Base-by-base conservation (phyloP, 2,797 vertebrate genomes). In the Aldrovandia affinis region DNA sequence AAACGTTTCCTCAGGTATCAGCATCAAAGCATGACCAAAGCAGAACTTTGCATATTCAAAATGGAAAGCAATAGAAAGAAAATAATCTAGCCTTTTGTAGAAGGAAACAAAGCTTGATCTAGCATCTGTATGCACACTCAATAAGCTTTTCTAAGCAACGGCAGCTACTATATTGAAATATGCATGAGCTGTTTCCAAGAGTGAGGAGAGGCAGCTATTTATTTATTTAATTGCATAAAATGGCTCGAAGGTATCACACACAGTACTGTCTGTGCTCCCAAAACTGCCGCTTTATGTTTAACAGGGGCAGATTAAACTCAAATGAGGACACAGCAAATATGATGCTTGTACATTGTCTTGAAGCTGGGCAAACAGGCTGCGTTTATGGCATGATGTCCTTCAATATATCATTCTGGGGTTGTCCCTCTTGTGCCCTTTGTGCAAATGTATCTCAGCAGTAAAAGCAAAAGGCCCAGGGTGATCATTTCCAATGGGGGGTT, bases 91-190 rank as follows among this genome's bases (percentile, higher is more conserved):
- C 50, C 61, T 63, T 65, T 14, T 22, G 50, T 63, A 81, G 78
- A 80, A 30, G 22, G 44, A 80, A 68, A 39, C 36, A 73, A 73
- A 70, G 28, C 82, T 73, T 91, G 90, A 89, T 90, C 90, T 92
- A 89, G 88, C 87, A 78, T 91, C 90, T 90, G 85, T 86, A 88
- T 90, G 90, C 89, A 88, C 89, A 91, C 92, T 89, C 89, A 92
- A 92, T 90, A 94, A 91, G 90, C 91, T 90, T 87, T 88, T 89
- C 90, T 92, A 87, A 86, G 89, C 91, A 88, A 88, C 87, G 90
- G 89, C 90, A 91, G 90, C 90, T 92, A 87, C 86, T 79, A 89
- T 93, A 87, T 87, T 94, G 90, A 94, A 94, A 94, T 93, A 94
- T 95, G 91, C 90, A 95, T 93, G 92, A 89, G 89, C 92, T 91